These are phyloP conservation scores for human (Homo sapiens) DNA, from an alignment of 2,113 vertebrate genomes.

Conservation along the genomic window DNA sequence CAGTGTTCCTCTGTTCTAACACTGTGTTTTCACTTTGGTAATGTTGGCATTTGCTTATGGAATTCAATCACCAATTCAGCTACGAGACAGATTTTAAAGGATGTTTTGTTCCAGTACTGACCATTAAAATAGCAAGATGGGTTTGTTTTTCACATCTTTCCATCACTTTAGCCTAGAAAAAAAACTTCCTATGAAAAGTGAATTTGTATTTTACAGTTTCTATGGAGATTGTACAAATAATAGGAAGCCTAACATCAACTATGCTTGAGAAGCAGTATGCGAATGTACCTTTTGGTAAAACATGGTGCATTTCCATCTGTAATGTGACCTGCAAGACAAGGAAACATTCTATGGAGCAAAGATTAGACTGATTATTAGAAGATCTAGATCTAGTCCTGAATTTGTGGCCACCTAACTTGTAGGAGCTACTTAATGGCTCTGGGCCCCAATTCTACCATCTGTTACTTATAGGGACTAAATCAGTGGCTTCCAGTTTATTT, in stretches of 20 bases:
- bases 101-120: slow-evolving; percentile 57
- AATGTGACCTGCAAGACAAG: background rate
- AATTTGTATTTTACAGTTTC: slow-evolving; percentile 71
- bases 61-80: slow-evolving; percentile 58
- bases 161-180: slow-evolving; percentile 56
- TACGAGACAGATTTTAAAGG: slow-evolving; percentile 57
- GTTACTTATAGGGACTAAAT: background rate
- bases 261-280: background rate
- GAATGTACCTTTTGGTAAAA: slow-evolving; percentile 2
- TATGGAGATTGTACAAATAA: slow-evolving; percentile 69
- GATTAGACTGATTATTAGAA: background rate
- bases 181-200: slow-evolving; percentile 53
- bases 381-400: background rate
- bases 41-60: slow-evolving; percentile 36
- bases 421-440: background rate
- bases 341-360: background rate
- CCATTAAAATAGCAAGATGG: slow-evolving; percentile 65
- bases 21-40: background rate
- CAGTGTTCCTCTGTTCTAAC: background rate
- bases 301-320: background rate
- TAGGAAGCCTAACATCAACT: slow-evolving; percentile 67
- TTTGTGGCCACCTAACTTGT: background rate
- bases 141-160: slow-evolving; percentile 56
- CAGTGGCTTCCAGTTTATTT: background rate
- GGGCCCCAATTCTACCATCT: background rate